Conservation (phyloP, 2,888 invertebrate genomes). For the Thecocarcelia acutangulata region DNA sequence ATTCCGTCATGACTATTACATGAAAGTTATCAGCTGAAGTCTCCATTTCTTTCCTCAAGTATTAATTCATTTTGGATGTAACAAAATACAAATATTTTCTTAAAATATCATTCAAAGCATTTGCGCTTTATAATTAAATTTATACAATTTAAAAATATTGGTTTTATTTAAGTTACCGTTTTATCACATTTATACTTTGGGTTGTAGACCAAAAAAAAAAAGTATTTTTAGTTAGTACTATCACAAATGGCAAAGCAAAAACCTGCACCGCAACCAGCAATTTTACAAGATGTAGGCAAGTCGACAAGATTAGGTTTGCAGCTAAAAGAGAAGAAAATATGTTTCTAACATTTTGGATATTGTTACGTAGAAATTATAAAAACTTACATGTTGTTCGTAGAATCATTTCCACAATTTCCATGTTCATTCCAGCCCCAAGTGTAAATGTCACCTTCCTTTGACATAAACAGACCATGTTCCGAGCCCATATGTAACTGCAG, state of each 20-base stretch:
- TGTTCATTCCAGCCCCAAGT: constrained; percentile 97
- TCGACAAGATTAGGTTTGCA: constrained; percentile 75
- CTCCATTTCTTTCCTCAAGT: too few relatives aligned
- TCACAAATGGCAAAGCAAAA: constrained; percentile 79
- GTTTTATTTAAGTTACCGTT: too few relatives aligned
- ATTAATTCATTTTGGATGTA: too few relatives aligned
- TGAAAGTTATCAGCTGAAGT: too few relatives aligned
- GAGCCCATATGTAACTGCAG: constrained; percentile 84
- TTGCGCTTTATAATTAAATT: too few relatives aligned
- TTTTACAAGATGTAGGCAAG: constrained; percentile 75
- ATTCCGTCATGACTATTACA: too few relatives aligned
- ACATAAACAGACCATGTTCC: constrained; percentile 89
- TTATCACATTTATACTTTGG: too few relatives aligned
- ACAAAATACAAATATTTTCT: too few relatives aligned
- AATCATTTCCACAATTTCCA: constrained; percentile 89
- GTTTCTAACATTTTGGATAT: too few relatives aligned
- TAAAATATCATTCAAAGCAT: too few relatives aligned
- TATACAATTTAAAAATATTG: too few relatives aligned
- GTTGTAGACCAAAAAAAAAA: too few relatives aligned
- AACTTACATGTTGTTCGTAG: constrained; percentile 79
- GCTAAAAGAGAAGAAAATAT: constrained; percentile 69
- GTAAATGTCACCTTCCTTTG: constrained; percentile 85
- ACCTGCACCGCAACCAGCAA: constrained; percentile 79
- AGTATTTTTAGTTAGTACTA: constrained; percentile 39
- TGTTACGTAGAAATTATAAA: background rate